Evolutionary conservation across 2,797 vertebrate species (phyloP).

Genomic region (Halcyon smyrnensis): DNA sequence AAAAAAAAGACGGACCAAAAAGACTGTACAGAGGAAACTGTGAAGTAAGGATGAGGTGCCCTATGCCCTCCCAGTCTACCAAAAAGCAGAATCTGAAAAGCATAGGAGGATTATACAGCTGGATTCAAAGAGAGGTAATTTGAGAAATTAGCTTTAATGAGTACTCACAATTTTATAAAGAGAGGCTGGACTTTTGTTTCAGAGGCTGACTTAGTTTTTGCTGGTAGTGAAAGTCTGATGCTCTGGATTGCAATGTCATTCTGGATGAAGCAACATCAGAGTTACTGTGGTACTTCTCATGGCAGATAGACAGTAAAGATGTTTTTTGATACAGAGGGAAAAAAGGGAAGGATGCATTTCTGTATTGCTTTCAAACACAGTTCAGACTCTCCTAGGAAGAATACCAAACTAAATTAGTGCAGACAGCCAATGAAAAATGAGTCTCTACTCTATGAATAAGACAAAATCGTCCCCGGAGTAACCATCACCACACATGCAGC

Average conservation of each 20-base stretch:
- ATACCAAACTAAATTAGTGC: background rate
- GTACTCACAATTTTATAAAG: background rate
- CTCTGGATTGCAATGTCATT: background rate
- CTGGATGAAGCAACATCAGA: background rate
- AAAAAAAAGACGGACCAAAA: background rate
- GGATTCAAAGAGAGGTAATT: background rate
- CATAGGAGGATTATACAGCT: background rate
- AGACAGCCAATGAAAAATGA: conserved; percentile 19
- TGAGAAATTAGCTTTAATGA: background rate
- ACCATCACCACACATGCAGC: background rate
- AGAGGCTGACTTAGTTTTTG: background rate
- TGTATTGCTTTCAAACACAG: conserved; percentile 1
- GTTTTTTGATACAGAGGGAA: background rate
- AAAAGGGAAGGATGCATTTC: background rate
- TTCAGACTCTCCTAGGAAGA: background rate
- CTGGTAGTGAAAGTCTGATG: background rate
- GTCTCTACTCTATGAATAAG: background rate
- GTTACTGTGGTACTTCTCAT: background rate
- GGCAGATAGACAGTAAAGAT: background rate
- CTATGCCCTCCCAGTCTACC: background rate
- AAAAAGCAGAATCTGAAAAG: background rate
- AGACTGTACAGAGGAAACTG: background rate
- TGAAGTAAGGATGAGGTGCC: background rate
- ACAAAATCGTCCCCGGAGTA: background rate
- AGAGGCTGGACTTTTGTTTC: background rate